phyloP scores from a whole-genome alignment of 2,797 vertebrate species.

The Amblyopsis hoosieri region DNA sequence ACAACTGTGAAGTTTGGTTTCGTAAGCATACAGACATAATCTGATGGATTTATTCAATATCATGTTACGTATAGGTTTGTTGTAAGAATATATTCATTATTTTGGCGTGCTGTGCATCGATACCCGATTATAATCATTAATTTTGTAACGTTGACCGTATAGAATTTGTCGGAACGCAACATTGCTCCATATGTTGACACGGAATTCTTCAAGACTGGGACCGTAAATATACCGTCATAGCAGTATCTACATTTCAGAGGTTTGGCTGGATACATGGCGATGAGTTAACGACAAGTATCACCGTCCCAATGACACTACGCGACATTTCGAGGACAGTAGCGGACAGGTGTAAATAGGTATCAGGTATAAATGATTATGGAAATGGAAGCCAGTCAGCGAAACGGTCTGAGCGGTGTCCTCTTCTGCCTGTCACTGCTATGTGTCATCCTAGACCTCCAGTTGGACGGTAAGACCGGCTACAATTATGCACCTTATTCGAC shows the following conservation, averaged over 20 bases:
- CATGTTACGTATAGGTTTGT: not conserved
- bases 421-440: constrained; percentile 83
- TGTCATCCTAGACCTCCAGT: constrained; percentile 84
- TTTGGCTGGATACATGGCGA: constrained; percentile 12
- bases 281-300: not conserved
- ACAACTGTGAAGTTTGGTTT: constrained; percentile 21
- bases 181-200: constrained; percentile 47
- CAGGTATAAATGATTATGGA: constrained; percentile 18
- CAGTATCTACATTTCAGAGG: not conserved
- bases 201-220: constrained; percentile 66
- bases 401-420: constrained; percentile 77
- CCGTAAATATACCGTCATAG: constrained; percentile 60
- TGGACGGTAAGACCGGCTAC: constrained; percentile 75
- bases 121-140: not conserved
- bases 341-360: constrained; percentile 28
- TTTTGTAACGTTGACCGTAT: no score
- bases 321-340: constrained; percentile 10
- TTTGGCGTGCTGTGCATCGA: not conserved
- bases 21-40: constrained; percentile 18
- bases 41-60: constrained; percentile 8
- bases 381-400: constrained; percentile 77
- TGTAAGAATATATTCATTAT: not conserved
- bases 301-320: constrained; percentile 43
- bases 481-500: not conserved
- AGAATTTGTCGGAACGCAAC: no score